These are phyloP conservation scores for Scaptomyza flava DNA, from an alignment of 2,888 invertebrate genomes.

Conservation along the genomic window DNA sequence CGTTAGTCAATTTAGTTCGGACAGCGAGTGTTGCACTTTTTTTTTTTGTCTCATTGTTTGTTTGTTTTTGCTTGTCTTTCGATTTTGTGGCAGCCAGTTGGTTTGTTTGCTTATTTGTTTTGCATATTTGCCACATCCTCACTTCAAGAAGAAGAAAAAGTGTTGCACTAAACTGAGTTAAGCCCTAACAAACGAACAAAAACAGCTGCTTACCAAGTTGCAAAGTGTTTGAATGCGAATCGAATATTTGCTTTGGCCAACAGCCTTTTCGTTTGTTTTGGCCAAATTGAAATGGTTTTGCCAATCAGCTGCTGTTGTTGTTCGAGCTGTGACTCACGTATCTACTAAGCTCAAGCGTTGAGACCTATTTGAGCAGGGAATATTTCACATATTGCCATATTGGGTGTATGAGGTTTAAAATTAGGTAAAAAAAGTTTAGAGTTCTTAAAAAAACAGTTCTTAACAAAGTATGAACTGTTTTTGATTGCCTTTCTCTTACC, in stretches of 20 bases:
- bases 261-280: slow-evolving; percentile 37
- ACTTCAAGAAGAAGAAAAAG: slow-evolving; percentile 32
- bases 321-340: neutral
- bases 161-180: slow-evolving; percentile 16
- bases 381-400: no score
- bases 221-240: slow-evolving; percentile 41
- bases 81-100: slow-evolving; percentile 45
- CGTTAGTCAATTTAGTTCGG: slow-evolving; percentile 44
- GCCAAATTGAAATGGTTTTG: slow-evolving; percentile 31
- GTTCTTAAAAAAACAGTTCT: no score
- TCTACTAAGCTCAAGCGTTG: neutral
- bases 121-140: slow-evolving; percentile 51
- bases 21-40: slow-evolving; percentile 33
- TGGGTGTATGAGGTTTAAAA: no score
- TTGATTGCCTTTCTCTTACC: no score
- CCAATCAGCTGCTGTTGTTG: slow-evolving; percentile 8
- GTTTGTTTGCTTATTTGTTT: slow-evolving; percentile 50
- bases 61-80: slow-evolving; percentile 29
- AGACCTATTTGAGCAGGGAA: neutral
- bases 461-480: no score
- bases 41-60: neutral
- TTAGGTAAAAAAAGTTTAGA: no score
- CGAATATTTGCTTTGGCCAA: slow-evolving; percentile 54
- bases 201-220: slow-evolving; percentile 48
- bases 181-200: slow-evolving; percentile 26